Base-by-base conservation (phyloP, 2,797 vertebrate genomes). In the Semotilus atromaculatus region DNA sequence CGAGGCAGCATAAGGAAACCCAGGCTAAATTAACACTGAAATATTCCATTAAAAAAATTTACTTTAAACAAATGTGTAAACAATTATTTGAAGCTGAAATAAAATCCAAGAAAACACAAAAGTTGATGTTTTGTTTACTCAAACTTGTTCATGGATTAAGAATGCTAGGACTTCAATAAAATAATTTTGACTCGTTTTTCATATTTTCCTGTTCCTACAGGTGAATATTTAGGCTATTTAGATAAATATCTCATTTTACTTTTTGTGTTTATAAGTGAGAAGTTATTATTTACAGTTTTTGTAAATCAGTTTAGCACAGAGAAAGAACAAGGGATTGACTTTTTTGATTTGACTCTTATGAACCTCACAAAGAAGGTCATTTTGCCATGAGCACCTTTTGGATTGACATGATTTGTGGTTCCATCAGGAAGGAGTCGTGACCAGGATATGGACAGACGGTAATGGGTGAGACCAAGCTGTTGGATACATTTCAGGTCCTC, bases 381-480 rank as follows among this genome's bases (percentile, higher is more conserved):
- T 75, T 26, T 11, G 4, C 8, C 4, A 10, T 0, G 3, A 68
- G 93, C 93, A 97, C 97, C 96, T 97, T 96, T 97, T 91, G 96
- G 96, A 95, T 97, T 99, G 94, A 99, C 93, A 89, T 95, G 94
- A 91, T 90, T 91, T 88, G 93, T 97, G 89, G 95, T 97, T 92
- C 98, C 97, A 93, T 98, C 95, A 91, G 98, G 97, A 94, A 99
- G 96, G 90, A 99, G 95, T 93, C 97, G 96, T 92, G 98, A 95
- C 98, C 98, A 98, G 93, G 97, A 97, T 93, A 99, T 89, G 92
- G 98, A 99, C 91, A 99, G 95, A 90, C 96, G 95, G 92, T 99
- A 99, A 96, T 99, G 97, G 83, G 96, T 98, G 93, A 99, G 95
- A 92, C 97, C 97, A 91, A 99, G 96, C 95, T 96, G 96, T 94